Percentiles rank a stretch among this genome's conserved stretches.
These are phyloP conservation scores for Colossoma macropomum DNA, from an alignment of 2,113 vertebrate genomes.

Conservation along the genomic window DNA sequence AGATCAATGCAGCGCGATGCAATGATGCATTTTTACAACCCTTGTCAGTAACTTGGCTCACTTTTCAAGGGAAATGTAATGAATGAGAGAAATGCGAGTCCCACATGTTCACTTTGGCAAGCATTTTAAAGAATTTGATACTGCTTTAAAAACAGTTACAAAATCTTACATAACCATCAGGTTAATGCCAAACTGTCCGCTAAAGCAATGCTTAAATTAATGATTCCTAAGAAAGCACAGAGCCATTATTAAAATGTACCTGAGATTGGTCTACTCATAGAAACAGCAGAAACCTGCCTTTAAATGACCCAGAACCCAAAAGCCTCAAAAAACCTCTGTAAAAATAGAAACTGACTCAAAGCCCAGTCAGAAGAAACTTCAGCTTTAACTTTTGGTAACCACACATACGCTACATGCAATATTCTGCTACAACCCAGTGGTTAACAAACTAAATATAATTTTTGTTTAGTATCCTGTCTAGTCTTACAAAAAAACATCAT, in stretches of 20 bases:
- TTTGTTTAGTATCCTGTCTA: background rate
- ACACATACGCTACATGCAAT: background rate
- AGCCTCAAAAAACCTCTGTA: slow-evolving; percentile 46
- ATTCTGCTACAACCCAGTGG: background rate
- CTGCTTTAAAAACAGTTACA: slow-evolving; percentile 16
- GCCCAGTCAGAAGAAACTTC: background rate
- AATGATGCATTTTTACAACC: too few species aligned
- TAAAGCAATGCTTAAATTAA: background rate
- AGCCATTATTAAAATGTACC: slow-evolving; percentile 39
- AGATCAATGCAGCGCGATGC: too few species aligned
- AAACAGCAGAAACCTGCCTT: slow-evolving; percentile 59
- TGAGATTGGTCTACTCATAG: slow-evolving; percentile 62
- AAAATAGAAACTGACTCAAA: slow-evolving; percentile 36
- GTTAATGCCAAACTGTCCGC: background rate
- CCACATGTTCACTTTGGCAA: background rate
- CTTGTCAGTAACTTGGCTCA: background rate
- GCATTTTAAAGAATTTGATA: background rate
- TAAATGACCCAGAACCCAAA: slow-evolving; percentile 45
- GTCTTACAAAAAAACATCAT: too few species aligned
- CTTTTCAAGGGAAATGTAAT: background rate
- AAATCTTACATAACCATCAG: slow-evolving; percentile 13
- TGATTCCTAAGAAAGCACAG: background rate
- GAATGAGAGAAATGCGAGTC: background rate
- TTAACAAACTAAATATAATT: background rate
- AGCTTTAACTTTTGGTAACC: background rate